Evolutionary conservation across 2,888 invertebrate genomes (phyloP).

Genomic region (Hypsopygia costalis): DNA sequence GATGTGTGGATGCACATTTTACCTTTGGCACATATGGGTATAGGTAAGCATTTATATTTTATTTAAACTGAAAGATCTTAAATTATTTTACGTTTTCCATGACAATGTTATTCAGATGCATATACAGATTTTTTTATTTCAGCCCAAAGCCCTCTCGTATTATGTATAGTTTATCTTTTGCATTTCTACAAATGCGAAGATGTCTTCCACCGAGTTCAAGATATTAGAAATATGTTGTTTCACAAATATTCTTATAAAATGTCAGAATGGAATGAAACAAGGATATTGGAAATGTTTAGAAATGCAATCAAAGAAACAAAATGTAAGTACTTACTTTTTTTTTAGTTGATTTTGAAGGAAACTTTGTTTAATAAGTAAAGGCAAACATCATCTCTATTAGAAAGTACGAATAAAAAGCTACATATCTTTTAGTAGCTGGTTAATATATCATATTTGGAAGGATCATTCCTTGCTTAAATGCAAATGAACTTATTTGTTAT

Average conservation of each 20-base stretch:
- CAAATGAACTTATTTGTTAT: too few relatives aligned
- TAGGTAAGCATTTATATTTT: constrained; percentile 44
- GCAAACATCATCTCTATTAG: too few relatives aligned
- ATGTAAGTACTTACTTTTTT: constrained; percentile 43
- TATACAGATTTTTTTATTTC: constrained; percentile 26
- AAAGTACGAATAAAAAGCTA: too few relatives aligned
- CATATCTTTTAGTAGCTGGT: too few relatives aligned
- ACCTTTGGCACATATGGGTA: constrained; percentile 56
- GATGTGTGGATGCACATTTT: constrained; percentile 55
- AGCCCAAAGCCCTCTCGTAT: constrained; percentile 63
- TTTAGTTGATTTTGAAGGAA: too few relatives aligned
- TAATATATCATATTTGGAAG: too few relatives aligned
- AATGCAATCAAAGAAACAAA: constrained; percentile 43
- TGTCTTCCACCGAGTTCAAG: constrained; percentile 44
- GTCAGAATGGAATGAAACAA: constrained; percentile 60
- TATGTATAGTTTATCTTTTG: constrained; percentile 61
- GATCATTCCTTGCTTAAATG: too few relatives aligned
- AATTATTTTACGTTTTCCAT: constrained; percentile 1
- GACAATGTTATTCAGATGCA: not conserved
- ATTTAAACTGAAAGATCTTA: not conserved
- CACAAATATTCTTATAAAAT: constrained; percentile 56
- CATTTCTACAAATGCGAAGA: constrained; percentile 69
- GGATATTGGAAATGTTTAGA: constrained; percentile 56
- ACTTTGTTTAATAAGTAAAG: too few relatives aligned
- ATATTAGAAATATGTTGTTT: constrained; percentile 47